Percentiles rank a stretch among this genome's conserved stretches.
phyloP scores from a whole-genome alignment of 2,113 vertebrate genomes.

The Muntiacus muntjak region DNA sequence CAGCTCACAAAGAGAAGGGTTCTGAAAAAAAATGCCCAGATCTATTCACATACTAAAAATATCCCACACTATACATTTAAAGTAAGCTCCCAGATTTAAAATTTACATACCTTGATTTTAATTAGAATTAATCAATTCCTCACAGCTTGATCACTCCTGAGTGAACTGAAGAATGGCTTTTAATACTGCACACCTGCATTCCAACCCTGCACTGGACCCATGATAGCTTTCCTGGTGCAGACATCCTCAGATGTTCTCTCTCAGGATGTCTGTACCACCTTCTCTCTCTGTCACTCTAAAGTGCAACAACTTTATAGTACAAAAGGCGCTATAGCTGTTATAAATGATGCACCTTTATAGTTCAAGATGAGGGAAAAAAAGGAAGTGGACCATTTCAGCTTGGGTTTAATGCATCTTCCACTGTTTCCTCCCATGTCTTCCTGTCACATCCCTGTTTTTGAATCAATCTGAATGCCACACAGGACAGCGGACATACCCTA shows the following conservation, averaged over 20 bases:
- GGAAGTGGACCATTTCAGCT: neutral
- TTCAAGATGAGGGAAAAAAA: neutral
- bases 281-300: neutral
- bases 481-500: neutral
- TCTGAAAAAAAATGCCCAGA: neutral
- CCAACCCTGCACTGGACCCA: neutral
- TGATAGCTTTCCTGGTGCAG: neutral
- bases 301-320: neutral
- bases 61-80: neutral
- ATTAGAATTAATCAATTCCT: neutral
- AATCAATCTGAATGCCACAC: neutral
- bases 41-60: neutral
- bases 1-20: neutral
- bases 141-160: neutral
- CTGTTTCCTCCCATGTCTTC: neutral
- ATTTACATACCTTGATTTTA: neutral
- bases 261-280: neutral
- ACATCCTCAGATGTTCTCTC: neutral
- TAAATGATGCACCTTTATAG: neutral
- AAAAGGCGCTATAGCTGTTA: neutral
- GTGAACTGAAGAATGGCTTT: neutral
- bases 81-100: neutral
- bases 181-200: neutral
- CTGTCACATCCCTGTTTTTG: neutral
- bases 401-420: neutral